Conservation (phyloP, 2,888 invertebrate species). For the Nomada lathburiana region DNA sequence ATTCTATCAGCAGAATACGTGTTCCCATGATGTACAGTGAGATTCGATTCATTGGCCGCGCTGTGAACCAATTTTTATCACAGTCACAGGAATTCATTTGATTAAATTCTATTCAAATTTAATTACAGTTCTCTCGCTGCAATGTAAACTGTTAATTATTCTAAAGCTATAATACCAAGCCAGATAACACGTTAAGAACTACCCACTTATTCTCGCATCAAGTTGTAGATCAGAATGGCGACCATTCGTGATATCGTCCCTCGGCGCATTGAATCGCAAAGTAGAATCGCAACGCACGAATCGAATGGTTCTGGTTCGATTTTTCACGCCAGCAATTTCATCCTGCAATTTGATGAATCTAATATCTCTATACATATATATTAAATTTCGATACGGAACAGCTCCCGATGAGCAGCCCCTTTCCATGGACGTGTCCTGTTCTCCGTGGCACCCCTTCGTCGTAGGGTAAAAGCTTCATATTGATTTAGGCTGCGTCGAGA, state of each 20-base stretch:
- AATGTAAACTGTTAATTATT: too few relatives aligned
- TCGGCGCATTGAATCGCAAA: neutral
- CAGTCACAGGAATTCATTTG: too few relatives aligned
- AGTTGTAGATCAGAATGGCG: neutral
- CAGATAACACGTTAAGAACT: too few relatives aligned
- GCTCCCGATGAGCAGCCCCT: conserved; percentile 34
- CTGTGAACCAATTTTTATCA: too few relatives aligned
- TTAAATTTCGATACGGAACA: conserved; percentile 50
- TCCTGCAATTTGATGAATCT: conserved; percentile 25
- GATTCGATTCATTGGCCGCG: too few relatives aligned
- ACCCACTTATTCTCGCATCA: too few relatives aligned
- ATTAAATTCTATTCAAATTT: too few relatives aligned
- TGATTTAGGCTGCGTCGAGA: conserved; percentile 68
- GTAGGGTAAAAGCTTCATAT: conserved; percentile 65
- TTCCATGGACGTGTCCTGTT: conserved; percentile 47
- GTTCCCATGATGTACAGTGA: too few relatives aligned
- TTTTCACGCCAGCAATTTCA: conserved; percentile 20
- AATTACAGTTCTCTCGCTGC: too few relatives aligned
- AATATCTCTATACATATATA: conserved; percentile 45
- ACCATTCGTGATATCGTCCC: neutral
- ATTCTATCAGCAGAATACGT: too few relatives aligned
- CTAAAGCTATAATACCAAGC: too few relatives aligned
- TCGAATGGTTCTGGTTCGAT: neutral
- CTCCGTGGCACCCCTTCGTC: conserved; percentile 50
- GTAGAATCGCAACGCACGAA: neutral